Conservation (phyloP, 2,113 vertebrate genomes). For the Pampusana beccarii region DNA sequence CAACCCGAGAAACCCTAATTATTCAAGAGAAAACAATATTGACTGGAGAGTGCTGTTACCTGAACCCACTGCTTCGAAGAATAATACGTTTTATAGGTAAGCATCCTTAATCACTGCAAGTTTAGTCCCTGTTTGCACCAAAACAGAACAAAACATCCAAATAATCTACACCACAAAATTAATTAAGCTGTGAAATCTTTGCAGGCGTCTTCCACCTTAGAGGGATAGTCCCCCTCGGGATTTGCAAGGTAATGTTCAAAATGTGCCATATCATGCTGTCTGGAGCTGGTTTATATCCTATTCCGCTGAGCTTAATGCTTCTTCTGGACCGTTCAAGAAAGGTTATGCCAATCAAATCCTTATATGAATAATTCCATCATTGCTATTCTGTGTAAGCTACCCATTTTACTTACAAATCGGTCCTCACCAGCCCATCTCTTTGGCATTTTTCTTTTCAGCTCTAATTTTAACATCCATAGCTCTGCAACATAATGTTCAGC, state of each 20-base stretch:
- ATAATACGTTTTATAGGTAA: slow-evolving; percentile 95
- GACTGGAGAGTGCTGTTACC: slow-evolving; percentile 97
- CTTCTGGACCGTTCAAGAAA: slow-evolving; percentile 19
- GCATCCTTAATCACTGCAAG: neutral
- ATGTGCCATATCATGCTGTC: slow-evolving; percentile 5
- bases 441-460: slow-evolving; percentile 18
- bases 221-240: neutral
- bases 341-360: neutral
- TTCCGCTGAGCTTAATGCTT: slow-evolving; percentile 40
- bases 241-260: slow-evolving; percentile 34
- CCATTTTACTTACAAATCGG: slow-evolving; percentile 38
- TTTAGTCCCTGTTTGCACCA: neutral
- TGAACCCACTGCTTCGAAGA: slow-evolving; percentile 94
- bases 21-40: slow-evolving; percentile 96
- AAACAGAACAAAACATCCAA: neutral
- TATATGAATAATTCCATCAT: slow-evolving; percentile 16
- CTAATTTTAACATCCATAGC: slow-evolving; percentile 32
- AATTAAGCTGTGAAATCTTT: slow-evolving; percentile 40
- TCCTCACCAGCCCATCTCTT: slow-evolving; percentile 16
- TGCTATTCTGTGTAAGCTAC: neutral
- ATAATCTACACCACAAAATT: neutral
- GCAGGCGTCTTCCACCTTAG: slow-evolving; percentile 34
- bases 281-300: neutral
- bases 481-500: neutral
- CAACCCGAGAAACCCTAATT: slow-evolving; percentile 90